Percentiles rank a stretch among this genome's conserved stretches.
Conservation (phyloP, 1,140 invertebrate genomes). For the Panulirus ornatus region DNA sequence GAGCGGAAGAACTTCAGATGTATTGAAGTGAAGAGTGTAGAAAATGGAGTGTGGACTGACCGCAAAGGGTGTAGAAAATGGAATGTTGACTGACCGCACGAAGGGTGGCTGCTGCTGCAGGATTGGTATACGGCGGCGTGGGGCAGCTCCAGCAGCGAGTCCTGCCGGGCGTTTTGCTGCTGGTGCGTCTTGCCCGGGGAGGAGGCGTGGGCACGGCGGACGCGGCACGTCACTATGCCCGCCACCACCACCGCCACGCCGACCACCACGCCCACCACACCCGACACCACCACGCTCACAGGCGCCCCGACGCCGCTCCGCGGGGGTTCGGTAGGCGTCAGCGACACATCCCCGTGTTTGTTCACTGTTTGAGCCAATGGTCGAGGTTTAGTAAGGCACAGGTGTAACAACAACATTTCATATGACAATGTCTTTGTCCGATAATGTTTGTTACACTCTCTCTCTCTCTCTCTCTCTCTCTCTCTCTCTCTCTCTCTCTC, state of each 20-base stretch:
- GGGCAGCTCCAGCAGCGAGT: slow-evolving; percentile 56
- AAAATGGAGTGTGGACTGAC: too few species aligned
- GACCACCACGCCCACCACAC: slow-evolving; percentile 41
- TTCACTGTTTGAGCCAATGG: background rate
- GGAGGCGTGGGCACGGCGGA: slow-evolving; percentile 19
- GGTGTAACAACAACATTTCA: too few species aligned
- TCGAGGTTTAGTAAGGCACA: too few species aligned
- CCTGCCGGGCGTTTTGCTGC: slow-evolving; percentile 11
- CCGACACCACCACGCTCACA: slow-evolving; percentile 52
- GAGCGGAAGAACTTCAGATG: too few species aligned
- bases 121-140: slow-evolving; percentile 41
- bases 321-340: background rate
- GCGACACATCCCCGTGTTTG: background rate
- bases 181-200: slow-evolving; percentile 20
- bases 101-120: slow-evolving; percentile 4
- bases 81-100: too few species aligned
- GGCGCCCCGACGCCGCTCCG: slow-evolving; percentile 4
- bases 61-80: too few species aligned
- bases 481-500: slow-evolving; percentile 6
- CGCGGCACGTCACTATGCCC: slow-evolving; percentile 55
- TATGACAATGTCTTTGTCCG: too few species aligned
- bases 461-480: slow-evolving; percentile 8
- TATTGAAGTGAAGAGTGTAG: too few species aligned
- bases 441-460: too few species aligned
- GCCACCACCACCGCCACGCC: slow-evolving; percentile 64